phyloP scores from a whole-genome alignment of 2,888 invertebrate species.

The Monoplex corrugatus region DNA sequence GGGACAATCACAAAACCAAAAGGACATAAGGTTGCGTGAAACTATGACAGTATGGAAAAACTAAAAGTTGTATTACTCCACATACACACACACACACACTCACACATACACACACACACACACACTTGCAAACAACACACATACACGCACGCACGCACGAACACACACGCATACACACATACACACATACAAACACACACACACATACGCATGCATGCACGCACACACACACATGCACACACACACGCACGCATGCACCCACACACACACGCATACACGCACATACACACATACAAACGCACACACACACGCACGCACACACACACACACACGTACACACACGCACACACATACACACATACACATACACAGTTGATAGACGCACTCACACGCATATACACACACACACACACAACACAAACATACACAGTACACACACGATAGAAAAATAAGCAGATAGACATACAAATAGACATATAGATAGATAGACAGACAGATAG shows the following conservation, averaged over 20 bases:
- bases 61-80: too few species aligned
- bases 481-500: too few species aligned
- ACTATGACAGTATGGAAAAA: too few species aligned
- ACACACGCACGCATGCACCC: not conserved
- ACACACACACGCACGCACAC: not conserved
- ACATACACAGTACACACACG: too few species aligned
- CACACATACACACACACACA: not conserved
- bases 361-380: too few species aligned
- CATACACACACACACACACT: not conserved
- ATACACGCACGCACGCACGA: not conserved
- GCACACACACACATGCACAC: conserved; percentile 22
- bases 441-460: too few species aligned
- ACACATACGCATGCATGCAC: not conserved
- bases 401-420: too few species aligned
- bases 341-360: not conserved
- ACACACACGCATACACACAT: not conserved
- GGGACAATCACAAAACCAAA: too few species aligned
- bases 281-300: not conserved
- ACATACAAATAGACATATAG: too few species aligned
- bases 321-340: not conserved
- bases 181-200: not conserved
- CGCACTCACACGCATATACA: too few species aligned
- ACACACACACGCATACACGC: not conserved
- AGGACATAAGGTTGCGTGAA: too few species aligned
- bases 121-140: conserved; percentile 11